Base-by-base conservation (phyloP, 2,113 vertebrate species). In the Pterocles gutturalis region DNA sequence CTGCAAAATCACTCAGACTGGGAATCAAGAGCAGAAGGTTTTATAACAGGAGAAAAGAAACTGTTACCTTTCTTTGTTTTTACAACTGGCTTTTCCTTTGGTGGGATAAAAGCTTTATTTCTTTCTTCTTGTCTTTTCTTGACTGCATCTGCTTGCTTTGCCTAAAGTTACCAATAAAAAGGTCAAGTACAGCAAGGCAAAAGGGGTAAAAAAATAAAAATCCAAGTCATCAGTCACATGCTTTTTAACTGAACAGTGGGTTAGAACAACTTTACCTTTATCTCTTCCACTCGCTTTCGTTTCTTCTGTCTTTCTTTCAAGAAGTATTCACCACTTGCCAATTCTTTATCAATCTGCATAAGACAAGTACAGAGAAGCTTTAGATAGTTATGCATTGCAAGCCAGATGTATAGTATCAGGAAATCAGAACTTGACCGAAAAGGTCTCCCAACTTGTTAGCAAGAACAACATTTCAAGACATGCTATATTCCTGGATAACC, bases 291-390 rank as follows among this genome's bases (percentile, higher is more conserved):
- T 96, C 98, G 98, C 96, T 99, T 99, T 77, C 98, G 98, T 85
- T 98, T 99, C 95, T 99, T 99, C 90, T 99, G 99, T 82, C 98
- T 99, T 41, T 99, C 99, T 80, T 98, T 99, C 86, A 99, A 94
- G 97, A 99, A 99, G 96, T 99, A 99, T 78, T 99, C 99, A 18
- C 99, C 99, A 46, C 98, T 99, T 81, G 99, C 99, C 96, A 99
- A 96, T 96, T 99, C 99, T 94, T 98, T 98, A 97, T 99, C 99
- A 92, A 99, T 96, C 99, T 99, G 58, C 20, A 17, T 38, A 96
- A 90, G 88, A 79, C 4, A 89, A 75, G 43, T 31, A 92, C 4
- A 33, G 2, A 95, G n/a, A 95, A 96, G 41, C 6, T 55, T 83
- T 29, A 73, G 13, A 9, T 33, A 67, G 57, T 14, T 61, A 33